A percentile compares a stretch with the other conserved stretches of the same genome.
Conservation (phyloP, 2,797 vertebrate species). For the Astyanax mexicanus region DNA sequence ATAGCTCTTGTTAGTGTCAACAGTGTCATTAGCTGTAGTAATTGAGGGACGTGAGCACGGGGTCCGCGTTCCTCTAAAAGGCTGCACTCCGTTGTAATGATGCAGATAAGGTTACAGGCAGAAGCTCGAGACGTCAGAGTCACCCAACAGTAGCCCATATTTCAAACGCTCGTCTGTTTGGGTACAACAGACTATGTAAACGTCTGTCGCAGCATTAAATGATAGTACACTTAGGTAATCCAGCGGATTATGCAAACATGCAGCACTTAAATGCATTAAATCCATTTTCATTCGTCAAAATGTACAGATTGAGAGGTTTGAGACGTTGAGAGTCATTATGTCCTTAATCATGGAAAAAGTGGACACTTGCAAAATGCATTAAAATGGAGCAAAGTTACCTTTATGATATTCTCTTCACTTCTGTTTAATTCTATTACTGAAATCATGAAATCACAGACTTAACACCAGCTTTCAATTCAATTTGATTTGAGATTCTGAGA, state of each 20-base stretch:
- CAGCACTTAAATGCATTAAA: neutral
- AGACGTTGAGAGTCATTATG: too few relatives aligned
- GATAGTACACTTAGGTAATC: neutral
- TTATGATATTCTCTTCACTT: too few relatives aligned
- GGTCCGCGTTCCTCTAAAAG: constrained; percentile 15
- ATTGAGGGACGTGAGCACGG: constrained; percentile 40
- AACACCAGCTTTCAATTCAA: too few relatives aligned
- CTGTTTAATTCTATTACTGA: too few relatives aligned
- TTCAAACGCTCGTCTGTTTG: neutral
- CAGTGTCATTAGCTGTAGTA: constrained; percentile 53
- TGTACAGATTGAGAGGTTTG: too few relatives aligned
- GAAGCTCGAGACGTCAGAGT: neutral
- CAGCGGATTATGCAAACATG: neutral
- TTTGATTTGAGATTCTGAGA: too few relatives aligned
- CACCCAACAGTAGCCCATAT: neutral
- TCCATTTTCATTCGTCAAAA: neutral
- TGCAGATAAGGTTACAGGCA: constrained; percentile 47
- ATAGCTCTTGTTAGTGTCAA: constrained; percentile 53
- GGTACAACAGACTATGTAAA: neutral
- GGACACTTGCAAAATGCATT: too few relatives aligned
- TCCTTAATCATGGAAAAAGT: too few relatives aligned
- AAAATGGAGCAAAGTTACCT: too few relatives aligned
- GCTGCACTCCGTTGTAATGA: constrained; percentile 34
- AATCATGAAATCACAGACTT: too few relatives aligned
- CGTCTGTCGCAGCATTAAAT: neutral